These are phyloP conservation scores for Vireo altiloquus DNA, from an alignment of 2,113 vertebrate species.

Conservation along the genomic window DNA sequence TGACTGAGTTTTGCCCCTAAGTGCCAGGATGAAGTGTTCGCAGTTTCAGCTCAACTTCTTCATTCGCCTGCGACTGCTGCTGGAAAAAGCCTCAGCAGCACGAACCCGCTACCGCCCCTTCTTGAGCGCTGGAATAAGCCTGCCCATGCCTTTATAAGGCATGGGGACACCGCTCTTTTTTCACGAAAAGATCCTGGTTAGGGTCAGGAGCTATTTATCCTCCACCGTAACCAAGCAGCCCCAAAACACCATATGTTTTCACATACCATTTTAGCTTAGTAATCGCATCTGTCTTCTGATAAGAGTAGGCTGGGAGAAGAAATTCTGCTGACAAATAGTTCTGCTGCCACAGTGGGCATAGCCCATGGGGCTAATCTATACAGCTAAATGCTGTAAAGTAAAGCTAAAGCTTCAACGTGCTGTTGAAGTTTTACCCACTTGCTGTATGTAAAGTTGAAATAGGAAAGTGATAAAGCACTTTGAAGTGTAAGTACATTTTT, in stretches of 20 bases:
- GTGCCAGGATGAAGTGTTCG: not conserved
- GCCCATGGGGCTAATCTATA: not conserved
- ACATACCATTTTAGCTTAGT: constrained; percentile 25
- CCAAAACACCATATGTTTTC: constrained; percentile 37
- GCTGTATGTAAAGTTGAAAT: not conserved
- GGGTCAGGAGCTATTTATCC: constrained; percentile 50
- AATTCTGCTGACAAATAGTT: constrained; percentile 28
- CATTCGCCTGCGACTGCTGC: not conserved
- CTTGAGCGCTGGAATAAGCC: not conserved
- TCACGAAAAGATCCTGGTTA: constrained; percentile 23
- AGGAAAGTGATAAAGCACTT: not conserved
- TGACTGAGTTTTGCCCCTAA: not conserved
- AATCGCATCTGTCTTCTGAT: not conserved
- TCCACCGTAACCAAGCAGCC: constrained; percentile 39
- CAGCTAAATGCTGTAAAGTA: not conserved
- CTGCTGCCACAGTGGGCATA: not conserved
- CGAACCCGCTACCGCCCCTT: constrained; percentile 29
- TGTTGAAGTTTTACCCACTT: not conserved
- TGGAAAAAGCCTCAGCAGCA: not conserved
- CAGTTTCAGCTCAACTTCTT: constrained; percentile 6
- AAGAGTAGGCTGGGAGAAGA: not conserved
- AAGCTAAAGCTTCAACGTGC: no score
- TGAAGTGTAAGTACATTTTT: not conserved
- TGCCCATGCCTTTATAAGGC: constrained; percentile 70
- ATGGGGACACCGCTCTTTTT: not conserved